Evolutionary conservation across 53 echinoderm and acorn worm species (phyloP), one percentile per base, ranked within the genome.

Genomic region (Apostichopus leukothele): DNA sequence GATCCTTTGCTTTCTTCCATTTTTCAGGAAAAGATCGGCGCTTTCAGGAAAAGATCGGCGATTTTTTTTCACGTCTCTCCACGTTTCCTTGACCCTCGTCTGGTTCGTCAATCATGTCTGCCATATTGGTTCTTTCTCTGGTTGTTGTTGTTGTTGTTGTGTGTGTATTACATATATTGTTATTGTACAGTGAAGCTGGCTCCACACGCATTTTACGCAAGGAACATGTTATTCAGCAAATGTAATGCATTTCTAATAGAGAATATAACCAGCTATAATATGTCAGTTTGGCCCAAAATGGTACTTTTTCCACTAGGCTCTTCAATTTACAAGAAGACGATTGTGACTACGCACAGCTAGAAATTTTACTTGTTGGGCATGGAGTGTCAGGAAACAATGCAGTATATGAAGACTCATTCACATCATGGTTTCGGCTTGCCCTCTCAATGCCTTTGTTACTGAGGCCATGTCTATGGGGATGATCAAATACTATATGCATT

Each of bases 401-500:
- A 63, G 63, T 63, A 63, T 63, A 63, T 63, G 9, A 63, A 13
- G 63, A 63, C 16, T 63, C 63, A 63, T 63, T 9, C 63, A 63
- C 63, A 66, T 23, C 67, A 3, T 39, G 39, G 39, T 39, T 39
- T 39, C 39, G 39, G 2, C 39, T 2, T 39, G 39, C 39, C 39
- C 39, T 39, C 3, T 39, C 39, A 39, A 39, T 39, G 39, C 3
- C 39, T 39, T 39, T 39, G 39, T 39, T 39, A 39, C 39, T 39
- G 39, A 39, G 39, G 39, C 87, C 73, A 79, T 92, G 83, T 18
- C 89, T 67, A 22, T 86, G 75, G 1, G 92, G 79, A 79, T 89
- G 92, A 71, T 92, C 90, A 50, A 90, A 92, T 5, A 92, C 81
- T 23, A 87, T 74, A 63, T 89, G 90, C 1, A 92, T 68, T 60